Evolutionary conservation across 1,140 invertebrate genomes (phyloP).

Genomic region (Ceratosolen fusciceps): DNA sequence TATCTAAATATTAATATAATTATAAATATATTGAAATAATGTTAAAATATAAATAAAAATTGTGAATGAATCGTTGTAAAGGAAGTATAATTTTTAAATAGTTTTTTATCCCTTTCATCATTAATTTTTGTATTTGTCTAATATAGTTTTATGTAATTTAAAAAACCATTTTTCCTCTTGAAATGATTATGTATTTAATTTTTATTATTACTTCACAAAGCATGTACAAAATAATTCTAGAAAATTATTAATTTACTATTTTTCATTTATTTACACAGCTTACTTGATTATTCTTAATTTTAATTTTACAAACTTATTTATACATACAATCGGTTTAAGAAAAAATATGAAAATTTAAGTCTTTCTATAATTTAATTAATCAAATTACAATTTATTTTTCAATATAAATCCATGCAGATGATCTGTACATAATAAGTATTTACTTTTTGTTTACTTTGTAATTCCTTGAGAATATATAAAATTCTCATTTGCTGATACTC

Average conservation of each 20-base stretch:
- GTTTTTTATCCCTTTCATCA: conserved; percentile 9
- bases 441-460: conserved; percentile 7
- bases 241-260: conserved; percentile 37
- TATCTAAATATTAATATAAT: conserved; percentile 40
- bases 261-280: conserved; percentile 44
- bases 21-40: conserved; percentile 42
- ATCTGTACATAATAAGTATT: conserved; percentile 37
- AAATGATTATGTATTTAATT: conserved; percentile 41
- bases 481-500: conserved; percentile 6
- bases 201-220: conserved; percentile 34
- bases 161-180: conserved; percentile 28
- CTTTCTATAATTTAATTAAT: conserved; percentile 1
- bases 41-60: conserved; percentile 48
- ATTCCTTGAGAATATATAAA: conserved; percentile 24
- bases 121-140: not conserved
- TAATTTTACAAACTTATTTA: conserved; percentile 38
- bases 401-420: conserved; percentile 21
- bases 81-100: conserved; percentile 7
- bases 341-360: conserved; percentile 21
- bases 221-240: conserved; percentile 44
- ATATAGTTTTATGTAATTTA: conserved; percentile 13
- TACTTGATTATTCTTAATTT: conserved; percentile 9
- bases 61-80: conserved; percentile 41
- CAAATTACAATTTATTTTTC: not conserved
- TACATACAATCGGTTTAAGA: conserved; percentile 29